phyloP scores from a whole-genome alignment of 2,888 invertebrate genomes.

The Hirtodrosophila duncani region DNA sequence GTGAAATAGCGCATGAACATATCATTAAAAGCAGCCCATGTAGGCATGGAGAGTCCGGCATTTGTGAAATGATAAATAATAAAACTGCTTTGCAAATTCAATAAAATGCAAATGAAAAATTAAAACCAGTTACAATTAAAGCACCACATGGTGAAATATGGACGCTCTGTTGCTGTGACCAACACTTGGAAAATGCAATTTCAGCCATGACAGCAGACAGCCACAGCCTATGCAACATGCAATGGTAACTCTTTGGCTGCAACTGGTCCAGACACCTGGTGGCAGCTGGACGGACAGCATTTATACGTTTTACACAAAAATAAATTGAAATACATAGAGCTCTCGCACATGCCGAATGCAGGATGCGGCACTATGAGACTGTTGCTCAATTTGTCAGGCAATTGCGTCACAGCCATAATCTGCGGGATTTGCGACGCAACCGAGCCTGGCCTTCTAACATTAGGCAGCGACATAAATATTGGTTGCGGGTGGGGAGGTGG shows the following conservation, averaged over 20 bases:
- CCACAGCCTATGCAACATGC: slow-evolving; percentile 38
- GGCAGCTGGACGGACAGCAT: neutral
- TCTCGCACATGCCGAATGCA: slow-evolving; percentile 36
- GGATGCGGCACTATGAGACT: slow-evolving; percentile 8
- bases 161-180: too few species aligned
- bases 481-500: neutral
- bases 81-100: slow-evolving; percentile 47
- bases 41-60: slow-evolving; percentile 3
- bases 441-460: neutral
- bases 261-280: slow-evolving; percentile 10
- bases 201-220: slow-evolving; percentile 47
- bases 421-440: slow-evolving; percentile 5
- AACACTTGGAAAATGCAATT: slow-evolving; percentile 37
- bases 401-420: slow-evolving; percentile 43
- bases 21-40: slow-evolving; percentile 20
- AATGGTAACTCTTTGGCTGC: slow-evolving; percentile 18
- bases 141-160: slow-evolving; percentile 43
- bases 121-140: slow-evolving; percentile 45
- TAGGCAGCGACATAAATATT: slow-evolving; percentile 2
- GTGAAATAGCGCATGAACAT: slow-evolving; percentile 41
- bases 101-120: slow-evolving; percentile 32
- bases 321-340: slow-evolving; percentile 19
- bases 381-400: slow-evolving; percentile 47
- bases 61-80: slow-evolving; percentile 31
- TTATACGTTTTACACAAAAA: slow-evolving; percentile 23